phyloP scores from a whole-genome alignment of 2,888 invertebrate species.

The Resseliella maxima region DNA sequence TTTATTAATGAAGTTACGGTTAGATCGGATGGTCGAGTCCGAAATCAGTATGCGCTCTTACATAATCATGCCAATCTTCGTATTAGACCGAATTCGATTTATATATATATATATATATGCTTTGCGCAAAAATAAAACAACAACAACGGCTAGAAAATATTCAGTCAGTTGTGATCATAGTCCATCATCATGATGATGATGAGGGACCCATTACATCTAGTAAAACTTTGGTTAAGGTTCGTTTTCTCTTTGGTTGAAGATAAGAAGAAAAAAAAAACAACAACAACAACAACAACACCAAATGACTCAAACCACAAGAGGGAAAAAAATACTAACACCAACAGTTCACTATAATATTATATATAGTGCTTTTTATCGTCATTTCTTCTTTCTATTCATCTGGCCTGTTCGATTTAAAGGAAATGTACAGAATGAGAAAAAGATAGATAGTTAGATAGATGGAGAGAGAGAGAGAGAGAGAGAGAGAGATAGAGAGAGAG shows the following conservation, averaged over 20 bases:
- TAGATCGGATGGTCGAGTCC: not conserved
- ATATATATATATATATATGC: not conserved
- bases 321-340: not conserved
- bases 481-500: no score
- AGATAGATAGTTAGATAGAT: no score
- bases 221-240: not conserved
- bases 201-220: not conserved
- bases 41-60: slow-evolving; percentile 6
- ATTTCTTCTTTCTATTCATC: not conserved
- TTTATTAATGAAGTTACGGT: slow-evolving; percentile 45
- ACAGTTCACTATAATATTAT: no score
- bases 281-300: not conserved
- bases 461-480: no score
- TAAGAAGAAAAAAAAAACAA: no score
- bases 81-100: slow-evolving; percentile 42
- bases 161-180: slow-evolving; percentile 4
- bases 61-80: slow-evolving; percentile 14
- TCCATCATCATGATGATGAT: slow-evolving; percentile 35
- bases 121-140: not conserved
- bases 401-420: not conserved
- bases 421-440: no score
- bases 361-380: not conserved
- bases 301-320: not conserved
- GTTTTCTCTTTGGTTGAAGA: not conserved
- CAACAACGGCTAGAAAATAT: not conserved